Evolutionary conservation across 2,888 invertebrate species (phyloP).

Genomic region (Gastrophysa polygoni): DNA sequence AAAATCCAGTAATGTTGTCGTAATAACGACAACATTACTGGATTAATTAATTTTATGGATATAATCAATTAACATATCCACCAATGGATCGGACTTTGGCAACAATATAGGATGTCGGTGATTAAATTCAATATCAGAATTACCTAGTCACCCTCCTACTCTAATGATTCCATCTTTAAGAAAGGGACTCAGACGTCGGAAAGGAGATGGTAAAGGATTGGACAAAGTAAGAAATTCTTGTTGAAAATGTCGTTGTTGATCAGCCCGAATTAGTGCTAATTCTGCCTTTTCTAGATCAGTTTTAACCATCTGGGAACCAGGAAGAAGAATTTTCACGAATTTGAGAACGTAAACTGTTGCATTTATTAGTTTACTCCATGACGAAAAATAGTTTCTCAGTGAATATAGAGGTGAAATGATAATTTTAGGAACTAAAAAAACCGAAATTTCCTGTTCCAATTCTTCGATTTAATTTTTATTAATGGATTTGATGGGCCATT

Average conservation of each 20-base stretch:
- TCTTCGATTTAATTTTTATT: too few species aligned
- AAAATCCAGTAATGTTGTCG: conserved; percentile 23
- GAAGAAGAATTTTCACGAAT: too few species aligned
- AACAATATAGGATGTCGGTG: conserved; percentile 10
- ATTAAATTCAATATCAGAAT: conserved; percentile 1
- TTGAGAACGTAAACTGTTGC: too few species aligned
- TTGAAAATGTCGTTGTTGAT: conserved; percentile 8
- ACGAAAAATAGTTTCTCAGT: too few species aligned
- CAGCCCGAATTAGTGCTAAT: not conserved
- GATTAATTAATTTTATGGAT: conserved; percentile 12
- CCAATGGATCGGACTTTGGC: conserved; percentile 11
- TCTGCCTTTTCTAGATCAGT: conserved; percentile 8
- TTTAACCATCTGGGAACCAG: too few species aligned
- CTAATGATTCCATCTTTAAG: conserved; percentile 9
- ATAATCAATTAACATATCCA: conserved; percentile 15
- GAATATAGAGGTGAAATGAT: too few species aligned
- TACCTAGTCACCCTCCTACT: conserved; percentile 11
- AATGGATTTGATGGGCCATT: too few species aligned
- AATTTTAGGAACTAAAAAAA: too few species aligned
- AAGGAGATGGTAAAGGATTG: not conserved
- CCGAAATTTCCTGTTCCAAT: too few species aligned
- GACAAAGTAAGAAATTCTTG: not conserved
- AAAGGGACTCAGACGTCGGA: conserved; percentile 8
- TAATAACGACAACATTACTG: conserved; percentile 12
- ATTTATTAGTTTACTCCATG: too few species aligned